Evolutionary conservation across 2,797 vertebrate genomes (phyloP), one percentile per base, ranked within the genome.

Genomic region (Telmatherina bonti): DNA sequence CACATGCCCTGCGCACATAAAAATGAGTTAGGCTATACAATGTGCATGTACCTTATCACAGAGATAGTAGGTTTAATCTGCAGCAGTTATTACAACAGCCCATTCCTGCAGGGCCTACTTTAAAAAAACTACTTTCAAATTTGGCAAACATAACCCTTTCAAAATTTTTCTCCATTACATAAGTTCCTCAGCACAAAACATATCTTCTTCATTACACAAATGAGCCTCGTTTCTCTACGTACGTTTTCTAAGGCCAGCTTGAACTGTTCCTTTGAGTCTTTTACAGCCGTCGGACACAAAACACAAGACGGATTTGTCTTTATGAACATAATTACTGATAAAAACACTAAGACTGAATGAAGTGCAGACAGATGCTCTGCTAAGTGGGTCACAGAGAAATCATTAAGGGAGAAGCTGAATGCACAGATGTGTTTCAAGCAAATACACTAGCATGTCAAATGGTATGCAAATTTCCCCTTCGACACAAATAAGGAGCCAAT

Each of bases 311-410:
- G 67, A 76, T 76, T 79, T 70, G n/a, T 65, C 41, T 72, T 67
- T 51, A 74, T 71, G 70, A 74, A 63, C 58, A 45, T 63, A 63
- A 75, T 58, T 72, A 62, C 45, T 27, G 78, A 76, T 53, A 29
- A 54, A 36, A 72, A 64, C 36, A 38, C 49, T 27, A 47, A 65
- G 38, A 45, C 29, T 56, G 62, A 33, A 62, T 51, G 33, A 78
- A 52, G 75, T 49, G 70, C 74, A 74, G 82, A 78, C 82, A 90
- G 87, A 91, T 85, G 76, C 76, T 82, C 10, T 47, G 12, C 69
- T 81, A 93, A 91, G 76, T 92, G 82, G 91, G 89, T 91, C 89
- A 90, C 70, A 79, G 62, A 64, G 26, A 58, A 82, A 84, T 82
- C 77, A 79, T 79, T 60, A 38, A 31, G 63, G 49, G 81, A 70